Conservation (phyloP, 2,888 invertebrate species). For the Conchocele bisecta region DNA sequence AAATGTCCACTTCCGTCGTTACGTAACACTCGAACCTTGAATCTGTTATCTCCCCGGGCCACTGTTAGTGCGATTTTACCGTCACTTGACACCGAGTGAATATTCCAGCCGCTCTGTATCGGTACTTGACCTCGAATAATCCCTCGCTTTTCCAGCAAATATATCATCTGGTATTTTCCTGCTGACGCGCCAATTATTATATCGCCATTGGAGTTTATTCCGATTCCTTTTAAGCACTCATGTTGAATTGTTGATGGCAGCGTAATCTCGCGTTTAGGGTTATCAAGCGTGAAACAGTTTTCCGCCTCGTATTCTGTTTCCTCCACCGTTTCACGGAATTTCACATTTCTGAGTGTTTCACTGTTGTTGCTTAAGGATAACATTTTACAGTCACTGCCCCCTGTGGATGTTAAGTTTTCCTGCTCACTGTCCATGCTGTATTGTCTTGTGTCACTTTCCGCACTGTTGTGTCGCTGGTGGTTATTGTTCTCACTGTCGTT, state of each 20-base stretch:
- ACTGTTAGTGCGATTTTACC: conserved; percentile 73
- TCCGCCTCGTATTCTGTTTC: conserved; percentile 57
- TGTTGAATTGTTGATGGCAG: conserved; percentile 70
- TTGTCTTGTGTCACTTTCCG: conserved; percentile 38
- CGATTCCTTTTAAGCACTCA: conserved; percentile 75
- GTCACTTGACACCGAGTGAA: conserved; percentile 73
- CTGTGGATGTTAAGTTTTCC: conserved; percentile 41
- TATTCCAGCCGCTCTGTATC: conserved; percentile 69
- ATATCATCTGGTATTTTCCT: conserved; percentile 64
- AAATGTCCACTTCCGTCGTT: conserved; percentile 69
- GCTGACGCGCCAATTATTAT: conserved; percentile 72
- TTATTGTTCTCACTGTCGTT: conserved; percentile 57
- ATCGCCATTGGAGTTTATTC: conserved; percentile 69
- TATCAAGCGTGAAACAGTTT: conserved; percentile 62
- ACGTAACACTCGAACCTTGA: conserved; percentile 73
- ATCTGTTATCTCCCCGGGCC: conserved; percentile 74
- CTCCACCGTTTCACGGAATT: conserved; percentile 62
- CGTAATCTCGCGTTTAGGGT: conserved; percentile 62
- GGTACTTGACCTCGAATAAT: conserved; percentile 72
- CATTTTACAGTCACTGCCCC: conserved; percentile 65
- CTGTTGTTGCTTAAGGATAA: conserved; percentile 70
- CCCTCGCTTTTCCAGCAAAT: conserved; percentile 73
- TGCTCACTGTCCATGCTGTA: background rate
- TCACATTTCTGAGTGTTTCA: conserved; percentile 61
- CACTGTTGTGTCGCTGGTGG: conserved; percentile 43